phyloP scores from a whole-genome alignment of 2,888 invertebrate species.

The Prosapia bicincta region DNA sequence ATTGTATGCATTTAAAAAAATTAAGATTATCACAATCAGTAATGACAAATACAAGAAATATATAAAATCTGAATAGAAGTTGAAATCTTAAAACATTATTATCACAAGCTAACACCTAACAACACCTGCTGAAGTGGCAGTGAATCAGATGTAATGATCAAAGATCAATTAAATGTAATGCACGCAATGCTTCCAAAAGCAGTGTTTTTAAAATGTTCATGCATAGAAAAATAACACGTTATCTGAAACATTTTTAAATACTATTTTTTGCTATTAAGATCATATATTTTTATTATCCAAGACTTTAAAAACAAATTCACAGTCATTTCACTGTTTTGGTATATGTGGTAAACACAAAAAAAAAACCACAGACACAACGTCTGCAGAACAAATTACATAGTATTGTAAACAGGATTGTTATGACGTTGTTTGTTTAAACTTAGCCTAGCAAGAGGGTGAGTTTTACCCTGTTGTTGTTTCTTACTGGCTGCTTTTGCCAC shows the following conservation, averaged over 20 bases:
- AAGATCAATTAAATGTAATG: background rate
- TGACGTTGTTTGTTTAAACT: conserved; percentile 71
- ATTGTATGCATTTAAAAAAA: background rate
- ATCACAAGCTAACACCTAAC: background rate
- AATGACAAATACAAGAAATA: background rate
- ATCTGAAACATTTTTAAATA: background rate
- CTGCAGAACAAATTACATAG: conserved; percentile 62
- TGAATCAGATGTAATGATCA: background rate
- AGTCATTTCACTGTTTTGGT: background rate
- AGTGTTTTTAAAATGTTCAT: background rate
- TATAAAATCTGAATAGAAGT: background rate
- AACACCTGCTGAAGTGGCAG: background rate
- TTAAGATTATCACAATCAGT: background rate
- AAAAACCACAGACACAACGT: background rate
- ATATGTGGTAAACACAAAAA: background rate
- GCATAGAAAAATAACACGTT: background rate
- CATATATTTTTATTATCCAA: background rate
- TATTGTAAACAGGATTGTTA: conserved; percentile 84
- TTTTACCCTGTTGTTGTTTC: conserved; percentile 87
- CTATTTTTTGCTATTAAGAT: background rate
- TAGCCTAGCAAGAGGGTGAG: conserved; percentile 86
- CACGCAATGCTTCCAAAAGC: background rate
- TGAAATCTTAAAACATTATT: background rate
- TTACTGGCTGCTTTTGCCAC: conserved; percentile 70
- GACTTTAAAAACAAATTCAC: background rate